Evolutionary conservation across 2,888 invertebrate genomes (phyloP).

Genomic region (Chrysolina americana): DNA sequence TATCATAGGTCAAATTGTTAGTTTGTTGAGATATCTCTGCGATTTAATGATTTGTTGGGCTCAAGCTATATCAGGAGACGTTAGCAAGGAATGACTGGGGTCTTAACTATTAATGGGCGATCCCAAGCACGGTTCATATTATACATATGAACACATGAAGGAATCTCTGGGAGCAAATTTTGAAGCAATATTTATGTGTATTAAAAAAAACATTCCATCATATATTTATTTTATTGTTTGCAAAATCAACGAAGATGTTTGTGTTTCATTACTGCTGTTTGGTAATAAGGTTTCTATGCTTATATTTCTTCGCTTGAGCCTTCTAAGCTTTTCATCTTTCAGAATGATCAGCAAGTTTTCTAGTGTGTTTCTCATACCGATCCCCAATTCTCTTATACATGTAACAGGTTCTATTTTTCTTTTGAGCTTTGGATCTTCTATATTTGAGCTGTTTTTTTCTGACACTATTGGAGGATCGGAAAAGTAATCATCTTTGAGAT

Average conservation of each 20-base stretch:
- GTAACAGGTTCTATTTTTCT: slow-evolving; percentile 1
- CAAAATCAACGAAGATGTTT: slow-evolving; percentile 11
- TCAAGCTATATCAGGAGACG: too few relatives aligned
- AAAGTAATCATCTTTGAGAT: slow-evolving; percentile 50
- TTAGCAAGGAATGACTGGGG: too few relatives aligned
- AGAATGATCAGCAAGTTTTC: slow-evolving; percentile 31
- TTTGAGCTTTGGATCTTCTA: not conserved
- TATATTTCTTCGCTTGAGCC: slow-evolving; percentile 13
- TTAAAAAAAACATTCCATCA: not conserved
- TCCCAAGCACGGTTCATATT: too few relatives aligned
- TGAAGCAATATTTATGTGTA: too few relatives aligned
- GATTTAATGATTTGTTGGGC: too few relatives aligned
- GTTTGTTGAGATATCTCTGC: too few relatives aligned
- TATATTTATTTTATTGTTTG: not conserved
- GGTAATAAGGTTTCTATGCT: slow-evolving; percentile 33
- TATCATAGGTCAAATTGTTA: too few relatives aligned
- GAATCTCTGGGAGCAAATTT: too few relatives aligned
- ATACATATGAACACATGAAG: too few relatives aligned
- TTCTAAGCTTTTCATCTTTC: slow-evolving; percentile 30
- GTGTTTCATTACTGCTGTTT: slow-evolving; percentile 27
- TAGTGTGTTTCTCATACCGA: slow-evolving; percentile 31
- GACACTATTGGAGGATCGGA: slow-evolving; percentile 21
- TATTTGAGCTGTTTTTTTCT: not conserved
- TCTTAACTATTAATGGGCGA: too few relatives aligned
- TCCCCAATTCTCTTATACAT: slow-evolving; percentile 23